Base-by-base conservation (phyloP, 1,140 invertebrate genomes). In the Drosophila guanche region DNA sequence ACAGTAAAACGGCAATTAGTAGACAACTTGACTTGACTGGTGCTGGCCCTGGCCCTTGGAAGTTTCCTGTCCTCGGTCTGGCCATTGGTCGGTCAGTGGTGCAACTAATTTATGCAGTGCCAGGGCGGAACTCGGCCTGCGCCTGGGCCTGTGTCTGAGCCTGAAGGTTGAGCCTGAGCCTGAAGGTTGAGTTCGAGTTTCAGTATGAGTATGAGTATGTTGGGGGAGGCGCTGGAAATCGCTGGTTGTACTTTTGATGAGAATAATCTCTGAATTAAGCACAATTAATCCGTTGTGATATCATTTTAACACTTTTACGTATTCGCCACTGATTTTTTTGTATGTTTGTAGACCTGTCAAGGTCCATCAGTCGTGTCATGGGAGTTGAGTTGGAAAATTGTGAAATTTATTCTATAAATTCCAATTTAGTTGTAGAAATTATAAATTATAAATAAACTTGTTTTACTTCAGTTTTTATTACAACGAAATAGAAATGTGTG, bases 1-100 rank as follows among this genome's bases (percentile, higher is more conserved):
- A 86, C 81, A 84, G 76, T 65, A 60, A 80, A 84, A 73, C 76
- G 80, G 79, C 71, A 84, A 84, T 84, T 84, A 84, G 71, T 63
- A 76, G 76, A 72, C 76, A 85, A 80, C 70, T 76, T 76, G 73
- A 76, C 75, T 77, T 46, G 66, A 42, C 66, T 33, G 29, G 8
- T 10, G 29, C 29, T 33, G 43, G 45, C 48, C 48, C 79, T 75
- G 70, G 40, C 77, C 76, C 65, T 79, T 80, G 59, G 59, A 79
- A 79, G 51, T 75, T 63, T 47, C 59, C 58, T 43, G 25, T 20
- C 22, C 6, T 16, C 20, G 6, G 8, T 14, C 40, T n/a, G 12
- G 3, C 42, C 41, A 4, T 37, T 12, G 69, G 52, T 52, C 58
- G 33, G 46, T 52, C 58, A 46, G 42, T 70, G 78, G 42, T 70